Base-by-base conservation (phyloP, 2,888 invertebrate genomes). In the Cynaeus angustus region DNA sequence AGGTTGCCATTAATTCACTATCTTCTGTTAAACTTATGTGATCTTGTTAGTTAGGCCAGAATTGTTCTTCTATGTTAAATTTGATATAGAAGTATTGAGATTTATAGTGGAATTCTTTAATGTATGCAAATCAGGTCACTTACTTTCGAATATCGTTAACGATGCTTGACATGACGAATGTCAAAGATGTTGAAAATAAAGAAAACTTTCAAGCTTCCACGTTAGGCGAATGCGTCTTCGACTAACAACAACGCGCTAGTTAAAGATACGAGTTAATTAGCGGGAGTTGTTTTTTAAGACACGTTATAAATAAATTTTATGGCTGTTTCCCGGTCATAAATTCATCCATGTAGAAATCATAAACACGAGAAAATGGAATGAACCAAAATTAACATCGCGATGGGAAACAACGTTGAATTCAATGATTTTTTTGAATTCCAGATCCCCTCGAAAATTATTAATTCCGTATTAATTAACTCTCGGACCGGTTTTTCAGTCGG, bases 1-100 rank as follows among this genome's bases (percentile, higher is more conserved):
- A 78, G 78, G 77, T 72, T 75, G 74, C 68, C 62, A 75, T 78
- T 75, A 77, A 77, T 78, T 76, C 76, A 74, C 71, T 48, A 66
- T 73, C 72, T 71, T 74, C 71, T 70, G 66, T 70, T 74, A 71
- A 74, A 70, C 64, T 64, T 48, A 28, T 58, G 50, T 43, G 67
- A 69, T 65, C 64, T 64, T 16, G 45, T 68, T 37, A 55, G 46
- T 50, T 48, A 66, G 6, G 46, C 55, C 41, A 41, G 58, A 59
- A 50, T 9, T 45, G 14, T 26, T 8, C 38, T 41, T 50, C 38
- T 43, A 3, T 10, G 52, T 21, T 8, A 5, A 14, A 46, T 46
- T 46, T 30, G 37, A 14, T 30, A 33, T 30, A 53, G 33, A 33
- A 33, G 21, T 21, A 21, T 21, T 21, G 4, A 21, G 21, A 21